phyloP scores from a whole-genome alignment of 2,888 invertebrate genomes.

The Stenodera caucasica region DNA sequence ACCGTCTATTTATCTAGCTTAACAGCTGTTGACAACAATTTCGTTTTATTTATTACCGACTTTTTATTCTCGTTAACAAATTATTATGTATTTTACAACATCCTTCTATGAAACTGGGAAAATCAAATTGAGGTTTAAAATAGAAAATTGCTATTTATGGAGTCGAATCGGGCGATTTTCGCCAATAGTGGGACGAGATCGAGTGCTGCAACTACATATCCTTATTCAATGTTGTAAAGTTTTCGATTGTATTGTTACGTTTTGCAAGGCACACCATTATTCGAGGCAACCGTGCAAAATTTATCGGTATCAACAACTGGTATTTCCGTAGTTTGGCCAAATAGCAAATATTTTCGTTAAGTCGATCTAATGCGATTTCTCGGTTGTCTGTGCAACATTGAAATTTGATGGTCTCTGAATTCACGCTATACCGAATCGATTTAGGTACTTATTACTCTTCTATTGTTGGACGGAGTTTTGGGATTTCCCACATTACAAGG shows the following conservation, averaged over 20 bases:
- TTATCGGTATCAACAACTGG: neutral
- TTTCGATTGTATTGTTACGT: no score
- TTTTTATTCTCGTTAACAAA: conserved; percentile 8
- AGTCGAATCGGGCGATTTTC: no score
- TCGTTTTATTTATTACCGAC: conserved; percentile 9
- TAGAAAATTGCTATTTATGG: no score
- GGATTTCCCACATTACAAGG: no score
- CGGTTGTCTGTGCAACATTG: neutral
- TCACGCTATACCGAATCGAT: neutral
- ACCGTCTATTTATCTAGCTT: conserved; percentile 11
- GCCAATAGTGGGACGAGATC: no score
- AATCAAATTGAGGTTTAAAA: no score
- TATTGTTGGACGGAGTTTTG: no score
- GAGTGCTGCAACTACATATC: no score
- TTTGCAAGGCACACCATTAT: no score
- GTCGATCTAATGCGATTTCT: conserved; percentile 2
- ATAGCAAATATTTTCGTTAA: neutral
- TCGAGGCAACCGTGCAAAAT: no score
- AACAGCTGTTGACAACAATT: conserved; percentile 14
- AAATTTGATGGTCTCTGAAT: neutral
- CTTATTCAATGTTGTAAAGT: no score
- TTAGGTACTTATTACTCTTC: neutral
- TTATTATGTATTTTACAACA: neutral
- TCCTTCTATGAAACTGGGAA: no score
- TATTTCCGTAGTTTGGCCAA: neutral